Evolutionary conservation across 2,888 invertebrate species (phyloP).

Genomic region (Leucania comma): DNA sequence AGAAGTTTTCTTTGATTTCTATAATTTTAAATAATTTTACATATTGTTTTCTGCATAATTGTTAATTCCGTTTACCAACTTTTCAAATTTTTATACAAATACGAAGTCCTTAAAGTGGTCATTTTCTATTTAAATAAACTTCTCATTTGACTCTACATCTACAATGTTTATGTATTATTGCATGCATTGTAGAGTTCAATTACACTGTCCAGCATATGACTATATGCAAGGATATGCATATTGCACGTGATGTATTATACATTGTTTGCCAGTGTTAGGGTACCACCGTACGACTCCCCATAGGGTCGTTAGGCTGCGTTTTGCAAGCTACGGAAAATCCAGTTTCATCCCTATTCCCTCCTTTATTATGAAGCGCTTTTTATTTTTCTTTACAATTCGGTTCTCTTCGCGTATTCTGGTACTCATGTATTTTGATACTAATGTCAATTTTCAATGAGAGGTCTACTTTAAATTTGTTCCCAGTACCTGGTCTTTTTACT

Average conservation of each 20-base stretch:
- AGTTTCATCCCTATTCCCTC: slow-evolving; percentile 37
- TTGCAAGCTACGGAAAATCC: slow-evolving; percentile 52
- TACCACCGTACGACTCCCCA: slow-evolving; percentile 26
- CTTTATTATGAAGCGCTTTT: slow-evolving; percentile 16
- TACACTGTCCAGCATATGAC: slow-evolving; percentile 11
- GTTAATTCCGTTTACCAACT: background rate
- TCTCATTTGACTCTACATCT: background rate
- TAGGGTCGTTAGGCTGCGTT: slow-evolving; percentile 47
- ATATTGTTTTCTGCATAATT: background rate
- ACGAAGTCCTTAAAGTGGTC: background rate
- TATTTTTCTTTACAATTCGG: slow-evolving; percentile 21
- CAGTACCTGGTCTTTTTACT: background rate
- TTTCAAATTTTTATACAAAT: background rate
- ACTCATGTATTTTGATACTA: slow-evolving; percentile 4
- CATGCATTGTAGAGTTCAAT: slow-evolving; percentile 25
- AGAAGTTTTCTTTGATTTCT: slow-evolving; percentile 14
- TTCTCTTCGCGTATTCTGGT: slow-evolving; percentile 3
- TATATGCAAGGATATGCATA: slow-evolving; percentile 30
- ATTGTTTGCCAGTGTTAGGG: slow-evolving; percentile 26
- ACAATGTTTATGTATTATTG: slow-evolving; percentile 32
- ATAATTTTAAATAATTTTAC: background rate
- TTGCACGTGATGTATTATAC: slow-evolving; percentile 31
- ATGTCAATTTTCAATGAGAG: slow-evolving; percentile 4
- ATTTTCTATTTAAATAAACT: background rate
- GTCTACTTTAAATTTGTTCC: background rate